Conservation (phyloP, 2,888 invertebrate species). For the Rhamnusium bicolor region DNA sequence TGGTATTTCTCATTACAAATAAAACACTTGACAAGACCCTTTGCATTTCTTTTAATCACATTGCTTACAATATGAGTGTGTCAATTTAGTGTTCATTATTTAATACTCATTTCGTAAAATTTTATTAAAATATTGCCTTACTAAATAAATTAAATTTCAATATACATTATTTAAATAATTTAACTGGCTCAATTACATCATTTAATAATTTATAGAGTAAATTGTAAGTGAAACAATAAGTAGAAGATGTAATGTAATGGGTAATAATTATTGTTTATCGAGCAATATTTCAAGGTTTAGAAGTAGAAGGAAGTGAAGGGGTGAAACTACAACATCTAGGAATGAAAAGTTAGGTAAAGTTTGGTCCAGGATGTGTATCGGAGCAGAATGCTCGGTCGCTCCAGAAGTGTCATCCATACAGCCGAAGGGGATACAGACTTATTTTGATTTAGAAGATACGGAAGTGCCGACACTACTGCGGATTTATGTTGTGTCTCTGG, state of each 20-base stretch:
- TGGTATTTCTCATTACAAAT: too few relatives aligned
- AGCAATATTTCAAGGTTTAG: background rate
- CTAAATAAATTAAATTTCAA: too few relatives aligned
- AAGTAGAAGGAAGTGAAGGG: slow-evolving; percentile 54
- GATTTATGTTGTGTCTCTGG: slow-evolving; percentile 67
- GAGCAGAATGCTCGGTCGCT: slow-evolving; percentile 66
- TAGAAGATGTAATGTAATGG: background rate
- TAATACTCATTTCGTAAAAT: too few relatives aligned
- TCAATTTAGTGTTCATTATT: too few relatives aligned
- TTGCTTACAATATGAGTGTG: too few relatives aligned
- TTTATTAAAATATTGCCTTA: too few relatives aligned
- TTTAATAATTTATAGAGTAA: background rate
- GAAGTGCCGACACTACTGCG: slow-evolving; percentile 64
- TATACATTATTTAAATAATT: too few relatives aligned
- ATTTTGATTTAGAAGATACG: slow-evolving; percentile 68
- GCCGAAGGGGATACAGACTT: slow-evolving; percentile 60
- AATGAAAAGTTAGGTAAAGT: slow-evolving; percentile 65
- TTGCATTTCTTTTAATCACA: too few relatives aligned
- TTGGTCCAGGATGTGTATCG: slow-evolving; percentile 64
- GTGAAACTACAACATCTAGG: slow-evolving; percentile 48
- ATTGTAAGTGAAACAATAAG: background rate
- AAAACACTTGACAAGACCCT: too few relatives aligned
- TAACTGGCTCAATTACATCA: too few relatives aligned
- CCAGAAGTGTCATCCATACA: slow-evolving; percentile 60
- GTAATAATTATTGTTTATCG: slow-evolving; percentile 17